Percentiles rank a stretch among this genome's conserved stretches.
phyloP scores from a whole-genome alignment of 2,888 invertebrate genomes.

The Malachius bipustulatus region DNA sequence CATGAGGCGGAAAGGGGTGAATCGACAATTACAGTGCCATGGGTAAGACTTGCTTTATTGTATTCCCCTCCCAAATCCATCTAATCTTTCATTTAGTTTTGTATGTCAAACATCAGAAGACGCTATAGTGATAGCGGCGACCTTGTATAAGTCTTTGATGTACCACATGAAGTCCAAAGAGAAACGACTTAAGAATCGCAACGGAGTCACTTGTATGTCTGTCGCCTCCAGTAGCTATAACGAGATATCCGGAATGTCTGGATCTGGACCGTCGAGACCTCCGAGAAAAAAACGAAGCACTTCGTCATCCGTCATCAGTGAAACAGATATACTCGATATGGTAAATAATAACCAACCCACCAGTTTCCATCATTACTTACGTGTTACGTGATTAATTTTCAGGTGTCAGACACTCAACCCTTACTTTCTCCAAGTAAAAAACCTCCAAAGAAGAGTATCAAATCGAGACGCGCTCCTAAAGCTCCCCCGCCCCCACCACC shows the following conservation, averaged over 20 bases:
- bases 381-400: too few relatives aligned
- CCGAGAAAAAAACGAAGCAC: slow-evolving; percentile 63
- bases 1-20: slow-evolving; percentile 68
- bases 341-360: too few relatives aligned
- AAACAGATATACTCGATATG: slow-evolving; percentile 49
- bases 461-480: slow-evolving; percentile 44
- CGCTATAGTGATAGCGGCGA: slow-evolving; percentile 83
- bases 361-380: too few relatives aligned
- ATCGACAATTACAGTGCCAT: slow-evolving; percentile 77
- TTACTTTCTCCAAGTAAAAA: slow-evolving; percentile 39
- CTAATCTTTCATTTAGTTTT: too few relatives aligned
- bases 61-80: too few relatives aligned
- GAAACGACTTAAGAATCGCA: slow-evolving; percentile 53
- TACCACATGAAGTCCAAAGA: slow-evolving; percentile 60
- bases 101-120: slow-evolving; percentile 83
- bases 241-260: slow-evolving; percentile 23
- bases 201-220: slow-evolving; percentile 68
- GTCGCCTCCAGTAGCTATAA: slow-evolving; percentile 49
- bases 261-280: slow-evolving; percentile 51
- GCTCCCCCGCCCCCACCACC: slow-evolving; percentile 34
- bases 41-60: slow-evolving; percentile 36
- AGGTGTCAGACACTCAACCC: slow-evolving; percentile 30
- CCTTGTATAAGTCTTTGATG: slow-evolving; percentile 78
- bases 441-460: slow-evolving; percentile 46
- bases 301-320: slow-evolving; percentile 48